Base-by-base conservation (phyloP, 1,140 invertebrate genomes). In the Bradysia coprophila region DNA sequence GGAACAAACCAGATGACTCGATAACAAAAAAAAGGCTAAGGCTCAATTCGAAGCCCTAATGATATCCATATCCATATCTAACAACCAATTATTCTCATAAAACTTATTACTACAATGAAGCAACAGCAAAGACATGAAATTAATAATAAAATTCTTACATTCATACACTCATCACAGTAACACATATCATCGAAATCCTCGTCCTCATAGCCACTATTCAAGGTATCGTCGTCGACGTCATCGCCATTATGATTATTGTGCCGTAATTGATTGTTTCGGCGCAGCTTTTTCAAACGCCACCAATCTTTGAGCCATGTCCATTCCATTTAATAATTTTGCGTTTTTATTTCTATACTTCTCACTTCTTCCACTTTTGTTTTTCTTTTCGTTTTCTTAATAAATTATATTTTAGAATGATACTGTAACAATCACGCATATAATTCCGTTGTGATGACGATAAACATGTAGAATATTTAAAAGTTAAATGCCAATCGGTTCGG, bases 221-320 rank as follows among this genome's bases (percentile, higher is more conserved):
- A 38, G 38, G 31, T 41, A 16, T 43, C 40, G 34, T 44, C 51
- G 43, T 53, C 48, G 22, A 54, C 45, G 22, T 45, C 44, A 41
- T 56, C 49, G 18, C 28, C 21, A 24, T 28, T 18, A 28, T 28
- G 39, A 28, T 15, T 19, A 6, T 21, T 13, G 19, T 16, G 39
- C 11, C 28, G 40, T 15, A 66, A 63, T 46, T 59, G 68, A 59
- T 66, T 68, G 48, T 67, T 70, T 51, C 67, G 70, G 41, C 71
- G 67, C 63, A 73, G 74, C 53, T 71, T 71, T 58, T 77, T 79
- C 28, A 80, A 64, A 44, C 75, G 66, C 76, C 77, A 79, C 76
- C 76, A 80, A 59, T 80, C 75, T 59, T 77, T 78, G 51, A 78
- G 68, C 75, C 75, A 78, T 45, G 73, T 69, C 75, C 76, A 79